Evolutionary conservation across 2,797 vertebrate genomes (phyloP).

Genomic region (Gymnothorax reevesii): DNA sequence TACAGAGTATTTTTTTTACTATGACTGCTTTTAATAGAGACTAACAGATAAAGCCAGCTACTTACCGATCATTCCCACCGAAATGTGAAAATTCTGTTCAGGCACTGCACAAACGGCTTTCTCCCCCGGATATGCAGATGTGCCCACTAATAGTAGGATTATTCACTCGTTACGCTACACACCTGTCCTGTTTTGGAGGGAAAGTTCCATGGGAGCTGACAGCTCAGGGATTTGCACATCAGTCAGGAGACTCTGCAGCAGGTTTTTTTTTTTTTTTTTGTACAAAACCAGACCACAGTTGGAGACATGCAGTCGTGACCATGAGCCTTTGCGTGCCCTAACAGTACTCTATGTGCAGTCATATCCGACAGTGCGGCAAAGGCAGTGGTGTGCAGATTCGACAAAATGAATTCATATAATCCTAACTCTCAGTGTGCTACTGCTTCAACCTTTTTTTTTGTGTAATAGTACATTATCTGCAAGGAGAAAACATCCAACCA

Average conservation of each 20-base stretch:
- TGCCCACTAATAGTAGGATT: not conserved
- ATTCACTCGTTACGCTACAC: slow-evolving; percentile 22
- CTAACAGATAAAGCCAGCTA: not conserved
- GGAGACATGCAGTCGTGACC: not conserved
- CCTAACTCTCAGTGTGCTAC: not conserved
- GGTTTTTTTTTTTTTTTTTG: not conserved
- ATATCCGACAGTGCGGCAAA: not conserved
- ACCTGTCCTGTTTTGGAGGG: not conserved
- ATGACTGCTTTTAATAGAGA: no score
- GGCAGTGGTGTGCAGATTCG: not conserved
- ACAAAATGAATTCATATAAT: not conserved
- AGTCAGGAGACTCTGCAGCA: not conserved
- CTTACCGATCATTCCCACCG: not conserved
- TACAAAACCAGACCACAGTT: not conserved
- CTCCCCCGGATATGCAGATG: slow-evolving; percentile 6
- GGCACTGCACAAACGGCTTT: not conserved
- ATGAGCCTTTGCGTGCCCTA: not conserved
- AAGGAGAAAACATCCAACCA: not conserved
- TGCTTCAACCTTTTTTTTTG: not conserved
- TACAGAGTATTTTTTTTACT: no score
- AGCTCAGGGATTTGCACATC: not conserved
- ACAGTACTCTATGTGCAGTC: not conserved
- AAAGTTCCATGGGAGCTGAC: not conserved
- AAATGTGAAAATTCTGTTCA: not conserved
- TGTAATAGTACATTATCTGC: not conserved